Conservation (phyloP, 1,140 invertebrate species). For the Macrosteles quadrilineatus region DNA sequence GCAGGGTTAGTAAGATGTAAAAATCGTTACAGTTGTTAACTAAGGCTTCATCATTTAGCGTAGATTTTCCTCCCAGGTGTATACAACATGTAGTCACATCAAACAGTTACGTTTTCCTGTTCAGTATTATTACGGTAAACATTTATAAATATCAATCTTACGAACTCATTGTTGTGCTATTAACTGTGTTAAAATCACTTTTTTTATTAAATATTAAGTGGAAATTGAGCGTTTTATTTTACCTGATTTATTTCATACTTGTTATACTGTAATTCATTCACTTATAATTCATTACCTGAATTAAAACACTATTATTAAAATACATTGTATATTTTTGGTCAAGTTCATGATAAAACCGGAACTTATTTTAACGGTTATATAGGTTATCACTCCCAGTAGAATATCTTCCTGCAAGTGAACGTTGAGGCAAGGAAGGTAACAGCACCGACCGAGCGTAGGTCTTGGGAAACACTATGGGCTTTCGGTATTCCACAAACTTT, state of each 20-base stretch:
- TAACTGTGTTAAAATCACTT: conserved; percentile 21
- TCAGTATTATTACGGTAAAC: conserved; percentile 11
- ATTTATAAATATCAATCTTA: background rate
- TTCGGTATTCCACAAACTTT: conserved; percentile 57
- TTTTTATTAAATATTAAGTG: conserved; percentile 20
- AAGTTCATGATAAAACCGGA: too few species aligned
- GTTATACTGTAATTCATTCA: too few species aligned
- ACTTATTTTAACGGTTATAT: conserved; percentile 41
- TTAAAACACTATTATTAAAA: too few species aligned
- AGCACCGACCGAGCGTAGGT: conserved; percentile 52
- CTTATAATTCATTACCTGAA: too few species aligned
- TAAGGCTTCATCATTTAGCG: background rate
- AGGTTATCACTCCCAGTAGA: conserved; percentile 37
- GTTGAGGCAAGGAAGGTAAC: conserved; percentile 53
- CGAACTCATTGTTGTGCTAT: conserved; percentile 9
- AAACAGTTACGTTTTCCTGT: background rate
- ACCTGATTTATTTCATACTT: too few species aligned
- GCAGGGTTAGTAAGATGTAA: background rate
- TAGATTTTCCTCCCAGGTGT: background rate
- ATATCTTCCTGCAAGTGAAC: conserved; percentile 53
- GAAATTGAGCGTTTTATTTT: background rate
- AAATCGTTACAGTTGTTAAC: background rate
- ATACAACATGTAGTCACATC: background rate
- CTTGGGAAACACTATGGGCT: conserved; percentile 54
- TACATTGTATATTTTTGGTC: too few species aligned